These are phyloP conservation scores for Aquatica leii DNA, from an alignment of 2,888 invertebrate species.

Conservation along the genomic window DNA sequence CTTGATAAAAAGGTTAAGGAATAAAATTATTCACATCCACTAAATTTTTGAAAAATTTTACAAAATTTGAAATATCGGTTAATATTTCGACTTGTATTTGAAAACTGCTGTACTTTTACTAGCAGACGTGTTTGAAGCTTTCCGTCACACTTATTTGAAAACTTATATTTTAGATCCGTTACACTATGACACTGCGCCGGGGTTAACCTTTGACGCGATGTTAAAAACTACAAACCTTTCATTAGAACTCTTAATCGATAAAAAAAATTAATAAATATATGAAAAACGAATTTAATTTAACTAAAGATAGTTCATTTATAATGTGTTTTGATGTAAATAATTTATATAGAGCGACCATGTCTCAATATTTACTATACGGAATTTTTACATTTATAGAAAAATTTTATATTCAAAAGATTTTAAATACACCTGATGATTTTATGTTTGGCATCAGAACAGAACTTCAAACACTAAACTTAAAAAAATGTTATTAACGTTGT, in stretches of 20 bases:
- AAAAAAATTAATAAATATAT: constrained; percentile 54
- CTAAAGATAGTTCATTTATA: constrained; percentile 41
- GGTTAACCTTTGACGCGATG: constrained; percentile 53
- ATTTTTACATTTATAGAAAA: constrained; percentile 47
- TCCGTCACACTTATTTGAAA: constrained; percentile 44
- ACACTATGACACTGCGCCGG: constrained; percentile 52
- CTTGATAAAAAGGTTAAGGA: too few relatives aligned
- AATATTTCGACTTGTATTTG: constrained; percentile 53
- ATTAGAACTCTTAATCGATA: constrained; percentile 51
- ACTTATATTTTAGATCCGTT: constrained; percentile 47
- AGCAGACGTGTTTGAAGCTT: constrained; percentile 51
- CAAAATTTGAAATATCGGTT: constrained; percentile 47
- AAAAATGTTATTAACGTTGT: too few relatives aligned
- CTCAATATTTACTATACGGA: constrained; percentile 44
- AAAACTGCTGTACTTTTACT: constrained; percentile 49
- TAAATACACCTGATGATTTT: too few relatives aligned
- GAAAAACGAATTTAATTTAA: constrained; percentile 43
- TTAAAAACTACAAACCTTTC: constrained; percentile 49
- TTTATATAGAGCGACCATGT: constrained; percentile 46
- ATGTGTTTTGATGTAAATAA: constrained; percentile 51
- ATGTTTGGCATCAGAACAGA: too few relatives aligned
- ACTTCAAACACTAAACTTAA: too few relatives aligned
- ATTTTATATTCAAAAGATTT: constrained; percentile 16
- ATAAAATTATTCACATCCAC: too few relatives aligned
- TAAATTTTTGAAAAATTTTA: too few relatives aligned